Evolutionary conservation across 2,113 vertebrate species (phyloP), one percentile per base, ranked within the genome.

Genomic region (Trogon surrucura): DNA sequence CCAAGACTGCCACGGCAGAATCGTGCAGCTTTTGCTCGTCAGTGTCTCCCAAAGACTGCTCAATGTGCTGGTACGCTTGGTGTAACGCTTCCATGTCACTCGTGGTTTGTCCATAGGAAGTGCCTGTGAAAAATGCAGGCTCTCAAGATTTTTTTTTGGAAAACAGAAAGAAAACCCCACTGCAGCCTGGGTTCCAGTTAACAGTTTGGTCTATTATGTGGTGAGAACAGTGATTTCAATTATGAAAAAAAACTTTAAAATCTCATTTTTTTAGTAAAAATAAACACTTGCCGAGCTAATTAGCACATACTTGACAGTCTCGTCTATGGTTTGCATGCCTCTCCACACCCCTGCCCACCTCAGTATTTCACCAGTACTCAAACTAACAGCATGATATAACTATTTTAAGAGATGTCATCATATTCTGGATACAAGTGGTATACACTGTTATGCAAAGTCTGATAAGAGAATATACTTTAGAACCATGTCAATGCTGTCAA

Each of bases 51-150:
- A 97, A 93, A 85, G 97, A 98, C 69, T 98, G 97, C 62, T 97
- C 98, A 91, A 99, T 45, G 53, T 98, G 98, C 81, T 70, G 96
- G 85, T 99, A 99, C 0, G 98, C 99, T 74, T 98, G 98, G 32
- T 98, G 99, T 4, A 99, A 94, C 0, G 98, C 98, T 95, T 99
- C 99, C 9, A 98, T 93, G 41, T 99, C 99, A 86, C 98, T 98
- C 25, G 62, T 97, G 38, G 97, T 99, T 88, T 98, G 98, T 60
- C 96, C 97, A 53, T 89, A 97, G 15, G 97, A 97, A 85, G 96
- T 61, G 97, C 97, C 92, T 98, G 77, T 44, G 45, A 74, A 95
- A 82, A 94, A 93, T 74, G 54, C 26, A 81, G 26, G 36, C 71
- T 53, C 27, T 6, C 10, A 57, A 34, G 32, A 73, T 48, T 53